These are phyloP conservation scores for Ormia ochracea DNA, from an alignment of 2,888 invertebrate genomes.

Conservation along the genomic window DNA sequence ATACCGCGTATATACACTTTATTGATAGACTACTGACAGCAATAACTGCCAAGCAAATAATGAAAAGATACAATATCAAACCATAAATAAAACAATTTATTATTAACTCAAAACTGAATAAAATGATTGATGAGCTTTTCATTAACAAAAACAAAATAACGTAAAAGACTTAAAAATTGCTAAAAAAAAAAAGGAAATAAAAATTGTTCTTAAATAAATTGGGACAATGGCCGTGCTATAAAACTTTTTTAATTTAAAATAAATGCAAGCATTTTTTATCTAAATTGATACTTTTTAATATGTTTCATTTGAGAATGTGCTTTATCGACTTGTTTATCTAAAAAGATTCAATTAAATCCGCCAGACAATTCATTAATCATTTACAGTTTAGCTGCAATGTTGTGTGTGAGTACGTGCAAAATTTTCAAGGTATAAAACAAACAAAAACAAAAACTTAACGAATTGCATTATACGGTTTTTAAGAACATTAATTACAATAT, in stretches of 20 bases:
- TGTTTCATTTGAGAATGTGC: conserved; percentile 6
- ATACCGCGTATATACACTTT: no score
- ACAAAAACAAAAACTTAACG: conserved; percentile 42
- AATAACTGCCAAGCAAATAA: conserved; percentile 19
- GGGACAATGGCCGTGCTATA: conserved; percentile 1
- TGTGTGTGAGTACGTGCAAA: neutral
- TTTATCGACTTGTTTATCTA: conserved; percentile 31
- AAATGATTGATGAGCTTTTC: conserved; percentile 56
- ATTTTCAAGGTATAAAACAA: conserved; percentile 39
- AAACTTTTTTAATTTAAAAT: conserved; percentile 1
- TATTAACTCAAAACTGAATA: conserved; percentile 25
- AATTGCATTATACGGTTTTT: neutral
- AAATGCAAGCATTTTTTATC: conserved; percentile 7
- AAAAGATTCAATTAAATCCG: conserved; percentile 46
- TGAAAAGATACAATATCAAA: conserved; percentile 3
- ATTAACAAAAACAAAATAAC: neutral
- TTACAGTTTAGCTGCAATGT: neutral
- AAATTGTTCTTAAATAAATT: conserved; percentile 36
- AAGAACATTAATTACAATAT: neutral
- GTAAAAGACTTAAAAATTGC: neutral
- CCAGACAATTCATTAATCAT: conserved; percentile 43
- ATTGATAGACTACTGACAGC: conserved; percentile 38
- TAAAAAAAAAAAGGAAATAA: conserved; percentile 13
- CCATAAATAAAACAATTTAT: conserved; percentile 34
- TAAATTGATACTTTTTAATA: conserved; percentile 16